Conservation (phyloP, 2,797 vertebrate species). For the Hippoglossus hippoglossus region DNA sequence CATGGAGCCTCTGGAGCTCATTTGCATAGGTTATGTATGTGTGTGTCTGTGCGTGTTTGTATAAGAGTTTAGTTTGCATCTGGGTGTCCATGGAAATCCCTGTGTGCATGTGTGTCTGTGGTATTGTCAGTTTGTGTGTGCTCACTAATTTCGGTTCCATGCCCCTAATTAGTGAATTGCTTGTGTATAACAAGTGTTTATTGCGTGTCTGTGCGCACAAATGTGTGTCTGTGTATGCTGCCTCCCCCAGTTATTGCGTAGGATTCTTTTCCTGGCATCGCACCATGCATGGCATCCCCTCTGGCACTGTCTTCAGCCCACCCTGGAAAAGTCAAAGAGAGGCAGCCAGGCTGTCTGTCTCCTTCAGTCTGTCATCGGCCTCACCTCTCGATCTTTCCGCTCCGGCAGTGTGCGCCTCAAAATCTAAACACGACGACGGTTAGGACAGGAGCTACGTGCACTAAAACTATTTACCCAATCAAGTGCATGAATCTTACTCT, state of each 20-base stretch:
- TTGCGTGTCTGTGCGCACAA: constrained; percentile 5
- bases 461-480: constrained; percentile 31
- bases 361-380: constrained; percentile 48
- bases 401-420: constrained; percentile 19
- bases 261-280: constrained; percentile 74
- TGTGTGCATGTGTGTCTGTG: constrained; percentile 33
- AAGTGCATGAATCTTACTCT: constrained; percentile 4
- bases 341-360: constrained; percentile 63
- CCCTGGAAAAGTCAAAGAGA: constrained; percentile 67
- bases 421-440: constrained; percentile 35
- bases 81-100: constrained; percentile 41
- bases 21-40: constrained; percentile 69
- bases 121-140: constrained; percentile 1
- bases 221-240: constrained; percentile 27
- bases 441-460: constrained; percentile 6
- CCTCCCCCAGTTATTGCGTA: constrained; percentile 51
- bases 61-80: constrained; percentile 51
- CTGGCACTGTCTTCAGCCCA: constrained; percentile 72
- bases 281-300: constrained; percentile 70
- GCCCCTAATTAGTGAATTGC: constrained; percentile 32
- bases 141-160: constrained; percentile 45
- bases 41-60: constrained; percentile 37
- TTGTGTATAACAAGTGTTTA: constrained; percentile 17
- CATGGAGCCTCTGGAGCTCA: constrained; percentile 68
- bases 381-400: constrained; percentile 54